Evolutionary conservation across 1,140 invertebrate genomes (phyloP).

Genomic region (Yoshiicerus persimilis): DNA sequence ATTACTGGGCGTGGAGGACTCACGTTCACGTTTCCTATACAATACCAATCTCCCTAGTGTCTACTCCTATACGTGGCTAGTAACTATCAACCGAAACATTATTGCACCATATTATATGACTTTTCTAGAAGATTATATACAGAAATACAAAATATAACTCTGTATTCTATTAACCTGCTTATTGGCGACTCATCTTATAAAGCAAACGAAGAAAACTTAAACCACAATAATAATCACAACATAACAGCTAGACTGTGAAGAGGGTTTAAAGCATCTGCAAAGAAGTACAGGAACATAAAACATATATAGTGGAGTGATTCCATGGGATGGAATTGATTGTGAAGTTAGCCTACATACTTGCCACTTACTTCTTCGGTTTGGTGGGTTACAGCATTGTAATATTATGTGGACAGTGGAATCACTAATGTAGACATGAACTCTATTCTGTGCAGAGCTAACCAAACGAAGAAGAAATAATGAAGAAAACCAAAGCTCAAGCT

Average conservation of each 20-base stretch:
- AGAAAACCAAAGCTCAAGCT: background rate
- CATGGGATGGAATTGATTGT: background rate
- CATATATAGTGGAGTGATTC: background rate
- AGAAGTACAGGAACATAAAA: too few species aligned
- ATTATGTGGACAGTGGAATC: background rate
- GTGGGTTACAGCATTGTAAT: background rate
- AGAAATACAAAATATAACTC: background rate
- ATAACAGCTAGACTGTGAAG: too few species aligned
- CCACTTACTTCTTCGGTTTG: background rate
- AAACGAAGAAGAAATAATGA: background rate
- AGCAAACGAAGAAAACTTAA: background rate
- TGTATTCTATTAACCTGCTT: background rate
- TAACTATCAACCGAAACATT: background rate
- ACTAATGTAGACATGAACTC: background rate
- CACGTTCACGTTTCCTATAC: slow-evolving; percentile 10
- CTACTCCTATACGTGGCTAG: background rate
- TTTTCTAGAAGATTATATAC: background rate
- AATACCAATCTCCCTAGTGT: background rate
- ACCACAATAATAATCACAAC: background rate
- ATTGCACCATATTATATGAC: background rate
- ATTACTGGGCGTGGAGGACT: slow-evolving; percentile 12
- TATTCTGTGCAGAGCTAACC: background rate
- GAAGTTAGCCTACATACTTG: background rate
- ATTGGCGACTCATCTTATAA: background rate
- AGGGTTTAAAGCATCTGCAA: too few species aligned